phyloP scores from a whole-genome alignment of 1,140 invertebrate species.

The Ceratoteleas bidentatus region DNA sequence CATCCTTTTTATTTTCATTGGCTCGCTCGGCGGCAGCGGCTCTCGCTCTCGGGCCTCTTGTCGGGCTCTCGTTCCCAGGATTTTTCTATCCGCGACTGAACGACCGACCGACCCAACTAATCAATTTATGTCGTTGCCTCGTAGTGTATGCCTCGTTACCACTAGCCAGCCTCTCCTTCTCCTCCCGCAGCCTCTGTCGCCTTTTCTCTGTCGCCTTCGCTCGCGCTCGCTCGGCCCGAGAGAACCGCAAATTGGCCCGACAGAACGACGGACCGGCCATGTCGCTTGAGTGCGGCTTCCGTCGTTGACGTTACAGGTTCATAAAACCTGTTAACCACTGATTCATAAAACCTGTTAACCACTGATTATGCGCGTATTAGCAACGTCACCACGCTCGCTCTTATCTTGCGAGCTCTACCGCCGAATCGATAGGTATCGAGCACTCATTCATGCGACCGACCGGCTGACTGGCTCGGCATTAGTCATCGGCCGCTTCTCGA shows the following conservation, averaged over 20 bases:
- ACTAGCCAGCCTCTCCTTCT: conserved; percentile 58
- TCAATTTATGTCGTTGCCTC: conserved; percentile 80
- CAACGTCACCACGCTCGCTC: conserved; percentile 49
- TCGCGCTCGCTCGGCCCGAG: conserved; percentile 37
- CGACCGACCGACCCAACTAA: conserved; percentile 75
- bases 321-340: conserved; percentile 79
- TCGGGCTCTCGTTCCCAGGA: conserved; percentile 80
- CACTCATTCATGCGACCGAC: no score
- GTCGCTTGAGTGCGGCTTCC: conserved; percentile 77
- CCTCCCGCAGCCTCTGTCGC: conserved; percentile 44
- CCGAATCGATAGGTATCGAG: no score
- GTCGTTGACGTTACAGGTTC: conserved; percentile 79
- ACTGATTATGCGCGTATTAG: conserved; percentile 75
- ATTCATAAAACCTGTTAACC: no score
- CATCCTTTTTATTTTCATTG: conserved; percentile 83
- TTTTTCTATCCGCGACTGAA: conserved; percentile 79
- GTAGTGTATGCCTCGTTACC: conserved; percentile 69
- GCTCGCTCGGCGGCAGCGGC: conserved; percentile 71
- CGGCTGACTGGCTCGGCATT: no score
- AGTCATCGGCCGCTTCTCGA: no score
- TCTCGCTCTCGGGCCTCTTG: conserved; percentile 69
- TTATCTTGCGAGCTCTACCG: conserved; percentile 35
- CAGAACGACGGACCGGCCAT: conserved; percentile 66
- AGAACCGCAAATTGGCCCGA: conserved; percentile 70
- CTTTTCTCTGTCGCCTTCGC: conserved; percentile 26